A percentile compares a stretch with the other conserved stretches of the same genome.
phyloP scores from a whole-genome alignment of 1,140 invertebrate species.

The Notospermus geniculatus region DNA sequence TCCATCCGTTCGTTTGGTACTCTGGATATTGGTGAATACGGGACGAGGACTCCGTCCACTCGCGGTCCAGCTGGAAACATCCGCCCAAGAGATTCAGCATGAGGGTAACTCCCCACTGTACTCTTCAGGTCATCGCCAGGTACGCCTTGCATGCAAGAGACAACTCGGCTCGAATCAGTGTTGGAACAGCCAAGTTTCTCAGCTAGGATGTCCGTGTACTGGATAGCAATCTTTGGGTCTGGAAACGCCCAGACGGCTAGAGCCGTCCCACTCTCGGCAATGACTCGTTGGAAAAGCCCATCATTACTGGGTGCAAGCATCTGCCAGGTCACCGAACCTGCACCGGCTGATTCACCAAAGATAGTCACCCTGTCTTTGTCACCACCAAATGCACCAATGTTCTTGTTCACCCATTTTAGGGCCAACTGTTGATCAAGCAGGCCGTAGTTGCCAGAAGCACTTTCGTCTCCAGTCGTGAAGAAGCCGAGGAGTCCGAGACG shows the following conservation, averaged over 20 bases:
- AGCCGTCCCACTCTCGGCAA: constrained; percentile 23
- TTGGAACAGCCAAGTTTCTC: background rate
- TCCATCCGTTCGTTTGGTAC: no score
- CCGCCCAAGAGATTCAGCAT: no score
- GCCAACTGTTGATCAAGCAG: no score
- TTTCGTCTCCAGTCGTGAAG: constrained; percentile 60
- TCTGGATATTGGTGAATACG: no score
- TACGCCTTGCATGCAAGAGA: background rate
- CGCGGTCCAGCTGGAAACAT: no score
- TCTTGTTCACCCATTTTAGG: constrained; percentile 57
- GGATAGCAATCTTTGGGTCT: background rate
- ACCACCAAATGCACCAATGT: constrained; percentile 39
- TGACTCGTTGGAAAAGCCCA: constrained; percentile 42
- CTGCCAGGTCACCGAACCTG: constrained; percentile 11
- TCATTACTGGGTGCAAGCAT: constrained; percentile 21
- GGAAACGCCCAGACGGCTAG: constrained; percentile 4
- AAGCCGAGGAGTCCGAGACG: no score
- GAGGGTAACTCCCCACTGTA: no score
- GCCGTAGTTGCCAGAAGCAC: constrained; percentile 35
- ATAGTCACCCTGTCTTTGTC: constrained; percentile 32
- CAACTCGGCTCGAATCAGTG: background rate
- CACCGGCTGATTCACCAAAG: constrained; percentile 34
- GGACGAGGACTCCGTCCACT: no score
- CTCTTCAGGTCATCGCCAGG: background rate
- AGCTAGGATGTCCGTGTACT: constrained; percentile 2